A percentile compares a stretch with the other conserved stretches of the same genome.
These are phyloP conservation scores for Acholoe squamosa DNA, from an alignment of 2,888 invertebrate species.

Conservation along the genomic window DNA sequence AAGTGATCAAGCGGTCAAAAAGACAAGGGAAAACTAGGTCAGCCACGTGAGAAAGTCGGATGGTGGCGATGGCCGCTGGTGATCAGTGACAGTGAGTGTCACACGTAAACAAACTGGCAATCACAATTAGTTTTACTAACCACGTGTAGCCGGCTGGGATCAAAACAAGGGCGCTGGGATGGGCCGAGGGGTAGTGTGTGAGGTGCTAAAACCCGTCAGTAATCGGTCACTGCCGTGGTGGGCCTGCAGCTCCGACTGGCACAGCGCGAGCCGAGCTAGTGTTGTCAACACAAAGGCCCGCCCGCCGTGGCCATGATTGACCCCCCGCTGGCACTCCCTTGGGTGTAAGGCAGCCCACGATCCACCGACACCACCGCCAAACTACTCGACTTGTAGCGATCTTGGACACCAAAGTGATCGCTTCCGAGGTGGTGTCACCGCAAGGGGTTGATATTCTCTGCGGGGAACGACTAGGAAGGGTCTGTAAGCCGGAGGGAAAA, in stretches of 20 bases:
- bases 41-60: constrained; percentile 9
- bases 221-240: constrained; percentile 26
- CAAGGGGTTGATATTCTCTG: background rate
- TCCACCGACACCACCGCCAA: background rate
- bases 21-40: constrained; percentile 35
- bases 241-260: constrained; percentile 38
- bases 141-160: constrained; percentile 29
- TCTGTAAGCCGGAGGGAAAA: constrained; percentile 32
- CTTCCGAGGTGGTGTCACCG: constrained; percentile 35
- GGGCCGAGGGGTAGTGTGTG: background rate
- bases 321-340: constrained; percentile 56
- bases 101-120: constrained; percentile 54
- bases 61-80: background rate
- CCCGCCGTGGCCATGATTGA: constrained; percentile 59
- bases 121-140: constrained; percentile 48
- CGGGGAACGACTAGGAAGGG: constrained; percentile 10
- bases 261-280: constrained; percentile 45
- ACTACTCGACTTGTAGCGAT: background rate
- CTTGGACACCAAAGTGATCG: background rate
- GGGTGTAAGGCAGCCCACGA: constrained; percentile 11
- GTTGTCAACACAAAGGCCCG: constrained; percentile 61
- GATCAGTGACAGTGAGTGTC: background rate
- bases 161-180: background rate
- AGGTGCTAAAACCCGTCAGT: constrained; percentile 48
- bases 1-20: background rate